phyloP scores from a whole-genome alignment of 2,797 vertebrate genomes.

The Sebastes itinus region DNA sequence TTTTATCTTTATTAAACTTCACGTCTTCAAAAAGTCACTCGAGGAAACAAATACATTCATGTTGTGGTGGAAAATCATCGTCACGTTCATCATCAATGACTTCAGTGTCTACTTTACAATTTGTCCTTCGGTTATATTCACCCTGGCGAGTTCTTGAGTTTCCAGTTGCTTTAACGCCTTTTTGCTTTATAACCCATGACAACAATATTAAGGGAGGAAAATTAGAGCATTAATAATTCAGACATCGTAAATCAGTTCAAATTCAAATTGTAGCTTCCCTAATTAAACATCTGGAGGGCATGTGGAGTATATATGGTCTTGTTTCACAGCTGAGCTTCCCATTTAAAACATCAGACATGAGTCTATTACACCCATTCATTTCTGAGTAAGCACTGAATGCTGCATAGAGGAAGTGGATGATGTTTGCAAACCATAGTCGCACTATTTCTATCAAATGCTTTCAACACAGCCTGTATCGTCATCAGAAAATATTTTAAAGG shows the following conservation, averaged over 20 bases:
- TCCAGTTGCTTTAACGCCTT: neutral
- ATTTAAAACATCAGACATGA: conserved; percentile 2
- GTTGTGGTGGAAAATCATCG: neutral
- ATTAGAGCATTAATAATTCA: conserved; percentile 58
- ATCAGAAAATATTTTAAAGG: conserved; percentile 12
- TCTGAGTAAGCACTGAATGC: conserved; percentile 12
- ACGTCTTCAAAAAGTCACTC: conserved; percentile 15
- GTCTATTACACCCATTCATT: conserved; percentile 21
- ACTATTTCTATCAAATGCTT: neutral
- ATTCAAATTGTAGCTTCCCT: conserved; percentile 45
- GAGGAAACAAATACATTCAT: conserved; percentile 7
- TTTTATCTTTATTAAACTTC: conserved; percentile 8
- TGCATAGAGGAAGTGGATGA: conserved; percentile 27
- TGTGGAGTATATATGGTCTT: neutral
- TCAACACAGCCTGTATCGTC: neutral
- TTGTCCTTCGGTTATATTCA: neutral
- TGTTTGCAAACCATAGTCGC: neutral
- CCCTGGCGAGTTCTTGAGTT: neutral
- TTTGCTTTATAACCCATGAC: conserved; percentile 19
- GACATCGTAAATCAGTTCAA: conserved; percentile 42
- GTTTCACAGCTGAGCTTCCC: conserved; percentile 1
- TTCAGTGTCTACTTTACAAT: neutral
- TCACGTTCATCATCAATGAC: conserved; percentile 1
- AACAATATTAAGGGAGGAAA: conserved; percentile 18
- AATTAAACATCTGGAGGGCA: conserved; percentile 57